phyloP scores from a whole-genome alignment of 2,797 vertebrate genomes.

The Selene dorsalis region DNA sequence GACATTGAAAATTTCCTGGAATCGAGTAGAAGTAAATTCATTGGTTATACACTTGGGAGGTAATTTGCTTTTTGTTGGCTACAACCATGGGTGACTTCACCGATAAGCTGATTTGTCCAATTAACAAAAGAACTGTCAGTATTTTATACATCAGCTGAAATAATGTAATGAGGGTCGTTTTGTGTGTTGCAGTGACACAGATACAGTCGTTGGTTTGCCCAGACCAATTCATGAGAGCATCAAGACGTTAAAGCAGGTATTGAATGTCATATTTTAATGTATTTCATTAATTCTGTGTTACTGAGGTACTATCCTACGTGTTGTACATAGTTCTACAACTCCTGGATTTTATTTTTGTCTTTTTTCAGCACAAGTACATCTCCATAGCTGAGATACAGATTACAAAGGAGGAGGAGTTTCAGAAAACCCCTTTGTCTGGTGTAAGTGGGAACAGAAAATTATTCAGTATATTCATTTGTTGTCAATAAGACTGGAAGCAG shows the following conservation, averaged over 20 bases:
- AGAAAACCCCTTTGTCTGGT: conserved; percentile 94
- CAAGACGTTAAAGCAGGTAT: conserved; percentile 95
- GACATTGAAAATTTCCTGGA: conserved; percentile 99
- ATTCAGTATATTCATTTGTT: neutral
- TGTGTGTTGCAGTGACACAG: conserved; percentile 89
- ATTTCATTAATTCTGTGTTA: neutral
- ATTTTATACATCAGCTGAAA: neutral
- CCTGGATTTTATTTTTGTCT: neutral
- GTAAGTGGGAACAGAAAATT: conserved; percentile 80
- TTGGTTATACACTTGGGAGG: conserved; percentile 97
- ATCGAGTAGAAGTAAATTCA: conserved; percentile 99
- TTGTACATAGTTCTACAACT: neutral
- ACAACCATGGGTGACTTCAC: too few species aligned
- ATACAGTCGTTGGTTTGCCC: conserved; percentile 96
- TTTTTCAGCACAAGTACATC: conserved; percentile 93
- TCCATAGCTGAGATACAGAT: conserved; percentile 97
- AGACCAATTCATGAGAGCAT: conserved; percentile 99
- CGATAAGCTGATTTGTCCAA: too few species aligned
- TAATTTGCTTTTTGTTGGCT: conserved; percentile 63
- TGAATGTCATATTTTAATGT: neutral
- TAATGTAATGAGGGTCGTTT: neutral
- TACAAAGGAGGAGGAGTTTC: conserved; percentile 93
- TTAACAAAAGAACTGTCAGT: too few species aligned
- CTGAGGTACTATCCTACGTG: too few species aligned
- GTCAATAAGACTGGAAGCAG: neutral